A percentile compares a stretch with the other conserved stretches of the same genome.
phyloP scores from a whole-genome alignment of 2,888 invertebrate genomes.

The Asteroscopus sphinx region DNA sequence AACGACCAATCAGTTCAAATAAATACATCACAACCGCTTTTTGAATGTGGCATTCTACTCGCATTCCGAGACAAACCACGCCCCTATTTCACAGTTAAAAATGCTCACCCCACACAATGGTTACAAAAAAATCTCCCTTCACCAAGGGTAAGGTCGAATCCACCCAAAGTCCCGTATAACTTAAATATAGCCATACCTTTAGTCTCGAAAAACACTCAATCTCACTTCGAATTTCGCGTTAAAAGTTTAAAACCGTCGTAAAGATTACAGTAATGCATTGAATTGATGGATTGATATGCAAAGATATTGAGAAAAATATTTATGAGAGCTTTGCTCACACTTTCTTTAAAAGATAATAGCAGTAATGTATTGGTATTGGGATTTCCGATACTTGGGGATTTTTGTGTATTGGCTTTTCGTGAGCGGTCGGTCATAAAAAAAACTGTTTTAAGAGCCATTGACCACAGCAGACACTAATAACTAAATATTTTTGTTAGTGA shows the following conservation, averaged over 20 bases:
- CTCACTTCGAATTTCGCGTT: slow-evolving; percentile 3
- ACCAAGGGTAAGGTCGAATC: slow-evolving; percentile 35
- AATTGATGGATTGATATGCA: slow-evolving; percentile 12
- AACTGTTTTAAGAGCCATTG: too few species aligned
- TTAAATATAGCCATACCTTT: slow-evolving; percentile 24
- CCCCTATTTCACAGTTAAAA: slow-evolving; percentile 38
- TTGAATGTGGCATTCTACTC: slow-evolving; percentile 14
- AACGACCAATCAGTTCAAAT: slow-evolving; percentile 9
- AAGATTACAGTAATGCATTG: slow-evolving; percentile 13
- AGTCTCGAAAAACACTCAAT: slow-evolving; percentile 16
- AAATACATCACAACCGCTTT: slow-evolving; percentile 9
- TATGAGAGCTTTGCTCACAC: background rate
- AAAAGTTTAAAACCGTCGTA: slow-evolving; percentile 18
- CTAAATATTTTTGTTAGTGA: too few species aligned
- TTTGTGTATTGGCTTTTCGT: background rate
- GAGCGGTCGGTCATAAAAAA: too few species aligned
- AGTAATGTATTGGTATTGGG: slow-evolving; percentile 2
- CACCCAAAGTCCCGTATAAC: slow-evolving; percentile 8
- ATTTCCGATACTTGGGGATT: background rate
- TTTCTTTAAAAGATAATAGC: background rate
- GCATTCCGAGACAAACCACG: slow-evolving; percentile 25
- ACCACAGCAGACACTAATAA: too few species aligned
- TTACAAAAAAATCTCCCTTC: slow-evolving; percentile 40
- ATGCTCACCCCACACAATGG: slow-evolving; percentile 36
- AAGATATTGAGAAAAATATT: background rate